Base-by-base conservation (phyloP, 2,797 vertebrate species). In the Streptopelia turtur region DNA sequence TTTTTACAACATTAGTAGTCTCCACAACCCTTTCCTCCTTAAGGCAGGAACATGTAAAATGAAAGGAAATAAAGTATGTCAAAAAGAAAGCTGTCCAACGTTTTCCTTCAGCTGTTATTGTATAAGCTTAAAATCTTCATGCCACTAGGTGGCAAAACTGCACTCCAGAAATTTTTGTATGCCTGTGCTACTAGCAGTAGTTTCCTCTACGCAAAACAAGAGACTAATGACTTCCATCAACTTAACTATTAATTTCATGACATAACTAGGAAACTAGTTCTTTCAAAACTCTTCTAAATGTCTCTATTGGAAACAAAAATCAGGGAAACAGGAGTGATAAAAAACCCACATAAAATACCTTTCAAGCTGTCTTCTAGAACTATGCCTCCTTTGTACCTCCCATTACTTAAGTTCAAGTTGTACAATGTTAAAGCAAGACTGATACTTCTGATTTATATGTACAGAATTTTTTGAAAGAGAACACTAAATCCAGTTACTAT, bases 141-240 rank as follows among this genome's bases (percentile, higher is more conserved):
- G 75, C 92, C 96, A 93, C 91, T 88, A 96, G 94, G 59, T 94
- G 93, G 96, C 87, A 87, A 63, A 94, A 74, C 7, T 50, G 79
- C 47, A 88, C 10, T 63, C 47, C 25, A 56, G 24, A 93, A 75
- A 47, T 15, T 71, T 57, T 2, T 23, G 8, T 33, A 59, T 35
- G 10, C 9, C 31, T 63, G 30, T 71, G 30, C 49, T 86, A 57
- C 17, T 63, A 87, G 60, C 3, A 56, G 9, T 11, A 61, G 10
- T 23, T 69, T 68, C 24, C n/a, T 25, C 8, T 16, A 43, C 0
- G 3, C 31, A 69, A 75, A 87, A 61, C 6, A 2, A 37, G 92
- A 79, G 21, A 61, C 68, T 11, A 61, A 5, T 16, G 3, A 35
- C 9, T 84, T 91, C 45, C 47, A 16, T 47, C 21, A 85, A 20